Evolutionary conservation across 2,888 invertebrate genomes (phyloP), one percentile per base, ranked within the genome.

Genomic region (Lasioglossum figueresi): DNA sequence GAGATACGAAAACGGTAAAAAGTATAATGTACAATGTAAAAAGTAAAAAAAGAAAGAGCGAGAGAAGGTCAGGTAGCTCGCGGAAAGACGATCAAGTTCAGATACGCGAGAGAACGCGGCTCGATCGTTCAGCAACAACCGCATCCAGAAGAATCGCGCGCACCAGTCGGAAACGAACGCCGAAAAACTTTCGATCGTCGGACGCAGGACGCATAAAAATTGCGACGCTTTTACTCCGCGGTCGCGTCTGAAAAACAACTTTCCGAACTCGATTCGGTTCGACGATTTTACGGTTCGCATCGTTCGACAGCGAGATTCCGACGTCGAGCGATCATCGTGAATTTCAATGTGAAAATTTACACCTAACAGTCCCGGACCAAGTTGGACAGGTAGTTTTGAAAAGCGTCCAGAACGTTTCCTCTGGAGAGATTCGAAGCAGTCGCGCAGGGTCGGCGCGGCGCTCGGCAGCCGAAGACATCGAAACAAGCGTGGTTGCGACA

Each of bases 141-240:
- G 63, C 34, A 71, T 12, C 56, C 72, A 43, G 59, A 59, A 72
- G 72, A 45, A 40, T 27, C n/a, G 76, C 43, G 6, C 79, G 70
- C 27, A 31, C 27, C 27, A 14, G 59, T 27, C 59, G 59, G 59
- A 16, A 63, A 63, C 63, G 63, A 19, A 19, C 31, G 63, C 63
- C 63, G 63, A 63, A 63, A 83, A 80, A 83, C 76, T 76, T 83
- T 80, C 76, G 34, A 80, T 19, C 59, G 16, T 63, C 14, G 63
- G 45, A 83, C 71, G 63, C 83, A 14, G 14, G n/a, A 10, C 52
- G 80, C 72, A 80, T 80, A 72, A 76, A 76, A 72, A 80, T 80
- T 19, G 59, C 52, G 76, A 63, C 40, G 52, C 70, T 34, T 80
- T 83, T 76, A 23, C 74, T 37, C 37, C n/a, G 4, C 5, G 2